These are phyloP conservation scores for Drosophila gaucha DNA, from an alignment of 2,888 invertebrate genomes.

Conservation along the genomic window DNA sequence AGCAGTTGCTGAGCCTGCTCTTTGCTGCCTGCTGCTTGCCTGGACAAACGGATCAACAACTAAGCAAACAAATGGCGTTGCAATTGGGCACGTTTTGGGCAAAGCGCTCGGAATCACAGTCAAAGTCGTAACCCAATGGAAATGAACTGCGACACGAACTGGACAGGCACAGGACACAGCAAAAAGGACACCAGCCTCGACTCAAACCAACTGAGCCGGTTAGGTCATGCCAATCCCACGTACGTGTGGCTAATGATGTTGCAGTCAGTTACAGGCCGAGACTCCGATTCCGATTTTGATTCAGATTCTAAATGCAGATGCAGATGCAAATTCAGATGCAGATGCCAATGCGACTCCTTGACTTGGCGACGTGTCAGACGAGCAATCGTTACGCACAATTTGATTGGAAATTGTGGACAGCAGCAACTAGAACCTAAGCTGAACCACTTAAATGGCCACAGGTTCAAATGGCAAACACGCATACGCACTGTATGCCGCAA, in stretches of 20 bases:
- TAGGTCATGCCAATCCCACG: conserved; percentile 42
- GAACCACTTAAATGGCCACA: conserved; percentile 44
- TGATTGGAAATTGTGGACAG: conserved; percentile 51
- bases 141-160: conserved; percentile 73
- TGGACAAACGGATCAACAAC: conserved; percentile 67
- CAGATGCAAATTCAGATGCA: conserved; percentile 2
- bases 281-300: conserved; percentile 13
- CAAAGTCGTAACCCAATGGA: conserved; percentile 62
- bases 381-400: conserved; percentile 47
- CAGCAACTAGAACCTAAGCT: conserved; percentile 3
- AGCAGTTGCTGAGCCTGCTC: conserved; percentile 22
- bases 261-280: conserved; percentile 30
- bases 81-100: conserved; percentile 81
- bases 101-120: conserved; percentile 55
- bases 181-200: conserved; percentile 3
- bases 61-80: conserved; percentile 81
- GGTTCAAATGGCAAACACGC: conserved; percentile 52
- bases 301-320: conserved; percentile 10
- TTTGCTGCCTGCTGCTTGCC: neutral
- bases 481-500: conserved; percentile 47
- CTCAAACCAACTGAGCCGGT: conserved; percentile 9
- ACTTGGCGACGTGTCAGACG: conserved; percentile 41
- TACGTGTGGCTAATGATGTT: conserved; percentile 72
- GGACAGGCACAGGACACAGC: conserved; percentile 18
- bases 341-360: conserved; percentile 12